Base-by-base conservation (phyloP, 2,113 vertebrate genomes). In the Atractosteus spatula region DNA sequence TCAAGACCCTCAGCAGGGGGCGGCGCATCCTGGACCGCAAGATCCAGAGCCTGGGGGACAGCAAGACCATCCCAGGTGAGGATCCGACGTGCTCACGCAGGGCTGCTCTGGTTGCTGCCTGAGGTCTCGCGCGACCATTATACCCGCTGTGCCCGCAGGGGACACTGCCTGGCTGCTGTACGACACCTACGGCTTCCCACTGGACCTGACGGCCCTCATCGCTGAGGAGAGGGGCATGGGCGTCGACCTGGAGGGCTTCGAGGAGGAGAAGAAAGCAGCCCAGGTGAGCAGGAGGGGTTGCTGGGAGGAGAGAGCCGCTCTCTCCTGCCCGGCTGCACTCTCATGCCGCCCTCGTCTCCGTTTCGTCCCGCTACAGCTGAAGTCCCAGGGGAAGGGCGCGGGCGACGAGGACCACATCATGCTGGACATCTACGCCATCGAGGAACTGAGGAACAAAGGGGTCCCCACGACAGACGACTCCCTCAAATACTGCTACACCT, bases 401-500 rank as follows among this genome's bases (percentile, higher is more conserved):
- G 96, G 95, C 3, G 95, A 91, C 0, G 94, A 88, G 74, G 97
- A 98, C 64, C 93, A 95, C 77, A 92, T 98, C 79, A 98, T 99
- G 97, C 79, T 99, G 87, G 97, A 99, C 86, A 98, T 99, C 70
- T 98, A 99, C 0, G 95, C 97, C 65, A 99, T 99, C 0, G 97
- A 99, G 70, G 97, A 99, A 74, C 94, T 99, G 17, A 91, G 96
- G 64, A 92, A 91, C 74, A 92, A 61, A 71, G 91, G 89, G 0
- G 72, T 93, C 8, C 84, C 92, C 3, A 86, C 89, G 56, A 98
- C 97, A 0, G 94, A 99, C 0, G 97, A 99, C 72, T 89, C 91
- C 0, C 91, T 88, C 3, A 99, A 99, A 76, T 98, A 99, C 76
- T 89, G 41, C 69, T 99, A 99, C 82, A 73, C 71, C 0, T 88